Percentiles rank a stretch among this genome's conserved stretches.
phyloP scores from a whole-genome alignment of 2,797 vertebrate genomes.

The Caiman crocodilus region DNA sequence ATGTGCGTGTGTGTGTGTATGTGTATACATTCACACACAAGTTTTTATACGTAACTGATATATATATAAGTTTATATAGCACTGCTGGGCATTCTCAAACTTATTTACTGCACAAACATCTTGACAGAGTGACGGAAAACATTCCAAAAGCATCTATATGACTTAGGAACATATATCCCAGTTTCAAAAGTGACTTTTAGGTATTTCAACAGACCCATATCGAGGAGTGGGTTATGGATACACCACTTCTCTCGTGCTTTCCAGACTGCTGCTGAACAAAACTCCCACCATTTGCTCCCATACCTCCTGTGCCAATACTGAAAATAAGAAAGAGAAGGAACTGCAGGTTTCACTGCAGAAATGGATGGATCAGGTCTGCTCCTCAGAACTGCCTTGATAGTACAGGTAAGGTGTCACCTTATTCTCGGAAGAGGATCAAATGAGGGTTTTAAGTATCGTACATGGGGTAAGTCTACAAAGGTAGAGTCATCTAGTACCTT shows the following conservation, averaged over 20 bases:
- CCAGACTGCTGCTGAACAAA: too few relatives aligned
- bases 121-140: background rate
- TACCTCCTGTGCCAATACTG: too few relatives aligned
- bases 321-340: too few relatives aligned
- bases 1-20: too few relatives aligned
- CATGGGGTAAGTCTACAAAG: background rate
- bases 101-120: fast-evolving
- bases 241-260: background rate
- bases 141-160: fast-evolving
- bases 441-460: background rate
- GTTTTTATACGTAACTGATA: background rate
- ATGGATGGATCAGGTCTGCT: background rate
- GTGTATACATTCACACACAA: too few relatives aligned
- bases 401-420: background rate
- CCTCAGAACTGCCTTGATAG: too few relatives aligned
- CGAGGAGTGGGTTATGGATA: too few relatives aligned
- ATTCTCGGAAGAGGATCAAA: background rate
- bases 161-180: background rate
- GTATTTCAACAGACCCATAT: too few relatives aligned
- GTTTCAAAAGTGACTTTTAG: background rate
- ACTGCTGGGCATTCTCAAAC: background rate
- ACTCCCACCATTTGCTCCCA: too few relatives aligned
- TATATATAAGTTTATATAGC: background rate
- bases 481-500: background rate
- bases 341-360: too few relatives aligned